Base-by-base conservation (phyloP, 1,140 invertebrate species). In the Rhagoletis zephyria region DNA sequence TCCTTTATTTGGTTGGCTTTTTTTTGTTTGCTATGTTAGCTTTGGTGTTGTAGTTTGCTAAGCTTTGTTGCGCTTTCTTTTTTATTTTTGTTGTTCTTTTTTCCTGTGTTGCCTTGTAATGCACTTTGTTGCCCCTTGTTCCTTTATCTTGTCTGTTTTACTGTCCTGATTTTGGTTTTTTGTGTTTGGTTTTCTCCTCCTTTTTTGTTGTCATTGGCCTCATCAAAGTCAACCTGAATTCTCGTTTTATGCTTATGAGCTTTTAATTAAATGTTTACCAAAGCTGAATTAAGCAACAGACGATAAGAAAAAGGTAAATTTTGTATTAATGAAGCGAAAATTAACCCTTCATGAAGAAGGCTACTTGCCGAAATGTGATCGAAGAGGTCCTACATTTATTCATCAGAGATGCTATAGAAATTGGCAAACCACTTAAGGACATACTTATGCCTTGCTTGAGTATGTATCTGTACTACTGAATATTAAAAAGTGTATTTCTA, bases 241-340 rank as follows among this genome's bases (percentile, higher is more conserved):
- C 56, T 81, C 74, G 19, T 81, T 81, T 81, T 9, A 81, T 81
- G 74, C 74, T 81, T 81, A 81, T 81, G 74, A 81, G 48, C 74
- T 81, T 81, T 81, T 81, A 81, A 81, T 81, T 81, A 81, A 81
- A 56, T 48, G n/a, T 81, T 81, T 81, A 7, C 40, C 30, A n/a
- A 19, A 56, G n/a, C n/a, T 51, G n/a, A 81, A 81, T 51, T 81
- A 81, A 81, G 74, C 19, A 30, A 81, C 74, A 81, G 42, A 19
- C 74, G 74, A 19, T 16, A 81, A 81, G 2, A n/a, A 42, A 51
- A 48, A 63, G 9, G n/a, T 7, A 16, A 56, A 42, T 16, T 12
- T 56, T 67, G n/a, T 12, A n/a, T 48, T 81, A 81, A 10, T 4
- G 48, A 5, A 51, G 45, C 7, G 74, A 19, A 81, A 56, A 19